These are phyloP conservation scores for Caenorhabditis sp. DNA, from an alignment of 2,888 invertebrate genomes.

Conservation along the genomic window DNA sequence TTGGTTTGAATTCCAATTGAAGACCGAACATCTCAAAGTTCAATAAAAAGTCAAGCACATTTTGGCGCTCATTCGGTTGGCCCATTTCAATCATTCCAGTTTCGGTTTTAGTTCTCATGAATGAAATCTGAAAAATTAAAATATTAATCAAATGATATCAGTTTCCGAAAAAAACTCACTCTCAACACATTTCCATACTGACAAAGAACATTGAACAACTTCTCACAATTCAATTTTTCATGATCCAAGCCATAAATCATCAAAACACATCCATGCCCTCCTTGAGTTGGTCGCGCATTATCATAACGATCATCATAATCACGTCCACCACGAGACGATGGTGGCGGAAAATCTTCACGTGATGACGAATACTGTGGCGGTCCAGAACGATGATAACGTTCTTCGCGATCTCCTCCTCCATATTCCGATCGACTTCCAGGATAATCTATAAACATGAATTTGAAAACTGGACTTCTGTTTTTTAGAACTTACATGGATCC, in stretches of 20 bases:
- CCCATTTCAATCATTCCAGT: conserved; percentile 99
- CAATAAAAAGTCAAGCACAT: conserved; percentile 90
- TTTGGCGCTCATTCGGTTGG: conserved; percentile 83
- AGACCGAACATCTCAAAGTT: conserved; percentile 84
- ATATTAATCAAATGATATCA: neutral
- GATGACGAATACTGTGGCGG: neutral
- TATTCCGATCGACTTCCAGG: neutral
- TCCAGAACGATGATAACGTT: neutral
- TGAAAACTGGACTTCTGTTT: neutral
- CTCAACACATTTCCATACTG: conserved; percentile 96
- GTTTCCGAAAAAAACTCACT: conserved; percentile 76
- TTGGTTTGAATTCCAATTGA: conserved; percentile 47
- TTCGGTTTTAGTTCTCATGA: conserved; percentile 96
- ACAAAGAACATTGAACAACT: conserved; percentile 96
- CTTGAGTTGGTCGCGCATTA: conserved; percentile 13
- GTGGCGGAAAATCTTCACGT: conserved; percentile 8
- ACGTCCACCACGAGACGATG: neutral
- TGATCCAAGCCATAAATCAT: conserved; percentile 88
- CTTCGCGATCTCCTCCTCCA: neutral
- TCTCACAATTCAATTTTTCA: conserved; percentile 91
- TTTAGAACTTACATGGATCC: neutral
- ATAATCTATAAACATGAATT: neutral
- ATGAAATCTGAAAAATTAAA: conserved; percentile 80
- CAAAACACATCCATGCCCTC: conserved; percentile 40
- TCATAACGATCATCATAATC: conserved; percentile 1